Base-by-base conservation (phyloP, 1,140 invertebrate genomes). In the Ganaspis sp. region DNA sequence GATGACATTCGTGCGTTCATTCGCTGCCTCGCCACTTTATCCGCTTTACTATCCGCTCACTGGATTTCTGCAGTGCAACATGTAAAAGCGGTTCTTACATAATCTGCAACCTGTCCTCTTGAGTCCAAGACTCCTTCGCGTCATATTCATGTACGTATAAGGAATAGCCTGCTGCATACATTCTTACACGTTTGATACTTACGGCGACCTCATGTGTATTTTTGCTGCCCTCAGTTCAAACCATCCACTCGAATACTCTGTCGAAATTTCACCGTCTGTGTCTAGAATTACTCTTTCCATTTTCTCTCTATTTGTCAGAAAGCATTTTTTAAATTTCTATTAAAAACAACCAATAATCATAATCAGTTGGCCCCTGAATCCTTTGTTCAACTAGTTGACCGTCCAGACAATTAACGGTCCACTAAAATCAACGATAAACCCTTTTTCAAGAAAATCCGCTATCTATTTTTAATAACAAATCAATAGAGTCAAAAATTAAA, bases 1-100 rank as follows among this genome's bases (percentile, higher is more conserved):
- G 83, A 82, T 81, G 79, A 84, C 83, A 81, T 82, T 81, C 83
- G 78, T 73, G 72, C 26, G 49, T 49, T 21, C 42, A 70, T 45
- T 49, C 75, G 42, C 21, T 77, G 37, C 53, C 74, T 77, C 76
- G 11, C 12, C 58, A 64, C 11, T 64, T 64, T 29, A 29, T n/a
- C 58, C 29, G 26, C 12, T 64, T 64, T 34, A 29, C 26, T 34
- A 64, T 23, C 77, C 75, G 78, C 74, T 82, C 78, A 78, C 78
- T 82, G 17, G 73, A 70, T 78, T 64, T 75, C 76, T 78, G 80
- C 49, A 70, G 75, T 78, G 82, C 74, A 81, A 84, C 80, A 81
- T 79, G 79, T 84, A 84, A 84, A 83, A 83, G 83, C 73, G 73
- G 81, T 84, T 81, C 77, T 84, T 84, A 80, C 81, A 74, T 81